These are phyloP conservation scores for Sinodicranocentrus sp. DNA, from an alignment of 2,888 invertebrate species.

Conservation along the genomic window DNA sequence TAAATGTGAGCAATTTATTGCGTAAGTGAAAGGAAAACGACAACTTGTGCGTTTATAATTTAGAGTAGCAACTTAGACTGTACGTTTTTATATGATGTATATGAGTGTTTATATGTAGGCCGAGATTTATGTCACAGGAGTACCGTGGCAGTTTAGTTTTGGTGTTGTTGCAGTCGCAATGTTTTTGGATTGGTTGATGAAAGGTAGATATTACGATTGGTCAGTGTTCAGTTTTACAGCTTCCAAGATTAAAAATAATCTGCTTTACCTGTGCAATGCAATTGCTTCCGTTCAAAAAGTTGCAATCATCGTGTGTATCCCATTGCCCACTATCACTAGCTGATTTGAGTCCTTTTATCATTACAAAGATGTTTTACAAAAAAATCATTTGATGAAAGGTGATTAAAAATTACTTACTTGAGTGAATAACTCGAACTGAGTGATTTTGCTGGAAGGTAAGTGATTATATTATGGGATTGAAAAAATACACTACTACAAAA, in stretches of 20 bases:
- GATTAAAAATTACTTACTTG: background rate
- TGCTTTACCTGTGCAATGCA: constrained; percentile 34
- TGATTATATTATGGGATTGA: background rate
- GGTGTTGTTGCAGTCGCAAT: constrained; percentile 12
- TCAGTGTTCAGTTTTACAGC: constrained; percentile 8
- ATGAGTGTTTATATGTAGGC: too few relatives aligned
- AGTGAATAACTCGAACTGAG: background rate
- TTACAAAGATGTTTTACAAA: background rate
- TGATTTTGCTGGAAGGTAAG: background rate
- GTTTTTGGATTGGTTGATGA: background rate
- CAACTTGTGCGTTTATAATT: too few relatives aligned
- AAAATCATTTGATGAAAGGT: constrained; percentile 1
- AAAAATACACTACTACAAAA: background rate
- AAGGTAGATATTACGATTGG: background rate
- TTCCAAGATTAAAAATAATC: background rate
- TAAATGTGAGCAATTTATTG: constrained; percentile 9
- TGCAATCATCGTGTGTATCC: constrained; percentile 44
- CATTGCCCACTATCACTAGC: constrained; percentile 65
- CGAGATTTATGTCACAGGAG: background rate
- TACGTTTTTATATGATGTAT: too few relatives aligned
- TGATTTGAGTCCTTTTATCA: constrained; percentile 26
- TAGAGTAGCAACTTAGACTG: too few relatives aligned
- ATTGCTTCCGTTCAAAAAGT: constrained; percentile 20
- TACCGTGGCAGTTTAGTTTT: background rate
- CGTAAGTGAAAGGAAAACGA: too few relatives aligned